Evolutionary conservation across 2,888 invertebrate species (phyloP).

Genomic region (Lepeophtheirus nordmannii): DNA sequence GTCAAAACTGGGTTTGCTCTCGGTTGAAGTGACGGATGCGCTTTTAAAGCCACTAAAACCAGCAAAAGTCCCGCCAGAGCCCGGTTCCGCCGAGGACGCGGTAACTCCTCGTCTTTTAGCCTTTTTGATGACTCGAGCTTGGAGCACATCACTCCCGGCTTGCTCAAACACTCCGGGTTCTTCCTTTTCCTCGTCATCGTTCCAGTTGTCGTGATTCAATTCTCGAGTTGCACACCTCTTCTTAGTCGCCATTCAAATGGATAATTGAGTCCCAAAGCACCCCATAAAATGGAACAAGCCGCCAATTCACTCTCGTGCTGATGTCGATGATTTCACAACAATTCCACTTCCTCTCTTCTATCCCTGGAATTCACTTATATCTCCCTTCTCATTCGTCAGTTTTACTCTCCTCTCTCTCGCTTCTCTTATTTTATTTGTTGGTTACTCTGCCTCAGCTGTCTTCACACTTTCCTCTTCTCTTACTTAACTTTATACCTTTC

Average conservation of each 20-base stretch:
- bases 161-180: slow-evolving; percentile 44
- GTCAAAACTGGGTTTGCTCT: neutral
- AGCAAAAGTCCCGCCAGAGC: neutral
- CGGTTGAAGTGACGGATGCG: neutral
- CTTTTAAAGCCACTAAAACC: slow-evolving; percentile 9
- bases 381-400: no score
- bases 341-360: no score
- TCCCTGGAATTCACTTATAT: no score
- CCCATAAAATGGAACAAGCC: no score
- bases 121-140: slow-evolving; percentile 58
- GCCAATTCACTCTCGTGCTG: no score
- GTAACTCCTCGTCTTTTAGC: slow-evolving; percentile 48
- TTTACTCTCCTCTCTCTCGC: no score
- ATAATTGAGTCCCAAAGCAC: neutral
- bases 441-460: no score
- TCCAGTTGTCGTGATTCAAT: slow-evolving; percentile 71
- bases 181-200: slow-evolving; percentile 56
- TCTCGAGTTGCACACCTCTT: slow-evolving; percentile 60
- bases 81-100: neutral
- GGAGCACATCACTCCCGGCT: slow-evolving; percentile 50
- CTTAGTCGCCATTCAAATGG: slow-evolving; percentile 41
- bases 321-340: no score
- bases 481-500: no score
- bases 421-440: no score
- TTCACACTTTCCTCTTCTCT: no score